Evolutionary conservation across 2,797 vertebrate species (phyloP).

Genomic region (Microctenopoma stevenorrisi): DNA sequence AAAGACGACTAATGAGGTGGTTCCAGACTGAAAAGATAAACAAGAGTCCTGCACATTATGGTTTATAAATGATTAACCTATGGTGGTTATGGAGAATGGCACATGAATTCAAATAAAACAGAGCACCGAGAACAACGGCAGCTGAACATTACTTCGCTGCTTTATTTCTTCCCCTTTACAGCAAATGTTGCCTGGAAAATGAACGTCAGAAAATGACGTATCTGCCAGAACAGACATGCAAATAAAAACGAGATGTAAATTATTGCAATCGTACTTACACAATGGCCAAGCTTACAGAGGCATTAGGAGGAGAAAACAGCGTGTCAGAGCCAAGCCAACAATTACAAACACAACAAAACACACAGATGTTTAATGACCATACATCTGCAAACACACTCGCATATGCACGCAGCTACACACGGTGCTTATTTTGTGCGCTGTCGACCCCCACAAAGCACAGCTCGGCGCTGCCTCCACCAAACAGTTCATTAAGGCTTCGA

Average conservation of each 20-base stretch:
- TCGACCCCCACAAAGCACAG: conserved; percentile 29
- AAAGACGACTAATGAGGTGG: background rate
- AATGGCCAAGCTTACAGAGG: conserved; percentile 96
- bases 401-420: conserved; percentile 14
- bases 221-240: conserved; percentile 32
- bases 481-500: conserved; percentile 60
- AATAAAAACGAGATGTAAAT: conserved; percentile 51
- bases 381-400: conserved; percentile 32
- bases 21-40: background rate
- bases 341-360: conserved; percentile 62
- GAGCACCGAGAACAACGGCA: conserved; percentile 1
- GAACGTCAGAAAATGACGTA: conserved; percentile 14
- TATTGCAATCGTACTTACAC: conserved; percentile 90
- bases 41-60: too few relatives aligned
- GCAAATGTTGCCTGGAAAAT: conserved; percentile 18
- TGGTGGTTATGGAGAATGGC: background rate
- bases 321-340: conserved; percentile 81
- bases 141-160: background rate
- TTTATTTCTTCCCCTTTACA: background rate
- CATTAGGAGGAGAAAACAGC: conserved; percentile 84
- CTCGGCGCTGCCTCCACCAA: conserved; percentile 34
- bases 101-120: conserved; percentile 4
- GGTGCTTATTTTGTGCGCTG: conserved; percentile 30
- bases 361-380: conserved; percentile 71
- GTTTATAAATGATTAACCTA: background rate